A percentile compares a stretch with the other conserved stretches of the same genome.
phyloP scores from a whole-genome alignment of 2,113 vertebrate genomes.

The Seriola dumerili region DNA sequence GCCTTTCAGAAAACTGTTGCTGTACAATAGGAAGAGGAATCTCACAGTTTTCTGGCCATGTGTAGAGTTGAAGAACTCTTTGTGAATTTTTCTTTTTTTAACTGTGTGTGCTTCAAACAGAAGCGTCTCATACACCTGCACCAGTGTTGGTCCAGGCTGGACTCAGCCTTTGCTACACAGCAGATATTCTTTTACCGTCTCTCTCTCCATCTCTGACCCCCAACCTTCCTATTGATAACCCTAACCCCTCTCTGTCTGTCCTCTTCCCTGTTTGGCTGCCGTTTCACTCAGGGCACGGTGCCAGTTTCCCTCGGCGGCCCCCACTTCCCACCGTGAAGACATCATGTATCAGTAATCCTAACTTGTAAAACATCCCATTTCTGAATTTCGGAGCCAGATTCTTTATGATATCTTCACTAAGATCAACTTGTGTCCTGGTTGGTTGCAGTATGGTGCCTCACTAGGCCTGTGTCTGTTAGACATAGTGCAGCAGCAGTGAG shows the following conservation, averaged over 20 bases:
- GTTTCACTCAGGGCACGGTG: not conserved
- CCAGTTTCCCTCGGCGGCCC: not conserved
- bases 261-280: not conserved
- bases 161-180: not conserved
- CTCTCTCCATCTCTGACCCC: not conserved
- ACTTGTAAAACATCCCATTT: not conserved
- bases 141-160: not conserved
- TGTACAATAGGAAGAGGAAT: not conserved
- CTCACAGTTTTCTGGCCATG: not conserved
- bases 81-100: not conserved
- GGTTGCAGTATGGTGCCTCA: not conserved
- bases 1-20: not conserved
- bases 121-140: not conserved
- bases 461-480: not conserved
- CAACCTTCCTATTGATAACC: not conserved
- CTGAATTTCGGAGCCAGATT: conserved; percentile 14
- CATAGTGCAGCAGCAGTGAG: not conserved
- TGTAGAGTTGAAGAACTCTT: not conserved
- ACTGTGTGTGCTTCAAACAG: not conserved
- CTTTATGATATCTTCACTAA: not conserved
- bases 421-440: not conserved
- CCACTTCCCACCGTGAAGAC: not conserved
- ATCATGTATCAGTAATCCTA: not conserved
- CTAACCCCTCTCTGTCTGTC: not conserved
- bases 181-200: not conserved